A percentile compares a stretch with the other conserved stretches of the same genome.
phyloP scores from a whole-genome alignment of 2,113 vertebrate genomes.

The Psammodynastes pulverulentus region DNA sequence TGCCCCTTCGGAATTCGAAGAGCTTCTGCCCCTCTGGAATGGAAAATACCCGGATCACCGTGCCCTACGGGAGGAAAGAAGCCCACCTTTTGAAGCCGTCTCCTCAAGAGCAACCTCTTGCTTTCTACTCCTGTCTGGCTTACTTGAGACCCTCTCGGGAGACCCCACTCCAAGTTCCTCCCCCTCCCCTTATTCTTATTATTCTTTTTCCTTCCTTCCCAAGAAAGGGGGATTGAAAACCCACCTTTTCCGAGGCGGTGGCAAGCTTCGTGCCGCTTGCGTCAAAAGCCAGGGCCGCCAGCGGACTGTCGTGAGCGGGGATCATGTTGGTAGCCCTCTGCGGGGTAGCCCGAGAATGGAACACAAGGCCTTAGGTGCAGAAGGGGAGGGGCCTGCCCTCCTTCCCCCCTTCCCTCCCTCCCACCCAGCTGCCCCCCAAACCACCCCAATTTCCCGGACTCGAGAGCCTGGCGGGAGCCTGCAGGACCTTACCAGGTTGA shows the following conservation, averaged over 20 bases:
- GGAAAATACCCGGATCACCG: conserved; percentile 97
- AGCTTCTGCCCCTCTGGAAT: conserved; percentile 98
- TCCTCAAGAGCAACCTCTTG: no score
- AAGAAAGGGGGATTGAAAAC: neutral
- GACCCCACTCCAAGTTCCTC: neutral
- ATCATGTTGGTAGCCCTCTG: conserved; percentile 99
- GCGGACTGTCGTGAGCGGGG: conserved; percentile 95
- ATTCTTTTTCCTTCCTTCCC: no score
- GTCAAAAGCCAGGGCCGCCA: conserved; percentile 94
- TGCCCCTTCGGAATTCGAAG: conserved; percentile 96
- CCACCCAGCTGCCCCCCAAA: neutral
- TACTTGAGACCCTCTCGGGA: neutral
- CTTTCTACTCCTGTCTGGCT: neutral
- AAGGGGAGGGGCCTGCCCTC: accelerated
- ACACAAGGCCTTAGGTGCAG: conserved; percentile 12
- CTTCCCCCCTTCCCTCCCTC: no score
- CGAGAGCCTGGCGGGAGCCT: no score
- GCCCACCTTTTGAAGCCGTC: neutral
- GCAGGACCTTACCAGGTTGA: conserved; percentile 85
- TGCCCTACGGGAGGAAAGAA: conserved; percentile 75
- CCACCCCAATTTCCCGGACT: neutral
- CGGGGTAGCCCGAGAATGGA: conserved; percentile 12
- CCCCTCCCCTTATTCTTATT: no score
- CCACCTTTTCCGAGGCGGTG: conserved; percentile 97
- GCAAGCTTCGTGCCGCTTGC: conserved; percentile 93